Evolutionary conservation across 35 echinoderm and acorn worm species (phyloP).

Genomic region (Apostichopus japonicus): DNA sequence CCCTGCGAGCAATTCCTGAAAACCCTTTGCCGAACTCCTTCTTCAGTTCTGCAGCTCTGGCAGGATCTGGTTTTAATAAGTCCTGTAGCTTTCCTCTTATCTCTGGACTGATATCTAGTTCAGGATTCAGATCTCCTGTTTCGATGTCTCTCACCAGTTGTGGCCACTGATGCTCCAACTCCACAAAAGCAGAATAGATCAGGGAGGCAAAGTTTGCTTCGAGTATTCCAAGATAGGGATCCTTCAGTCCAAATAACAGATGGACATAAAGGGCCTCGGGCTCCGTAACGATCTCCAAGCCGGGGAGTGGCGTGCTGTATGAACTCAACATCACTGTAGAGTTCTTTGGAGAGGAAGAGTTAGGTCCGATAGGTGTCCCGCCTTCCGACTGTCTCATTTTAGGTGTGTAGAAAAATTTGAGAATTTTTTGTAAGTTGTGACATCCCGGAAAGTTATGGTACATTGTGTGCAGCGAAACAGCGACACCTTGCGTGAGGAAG

Average conservation of each 20-base stretch:
- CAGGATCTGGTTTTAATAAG: conserved; percentile 72
- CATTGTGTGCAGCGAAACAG: conserved; percentile 69
- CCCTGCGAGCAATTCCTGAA: conserved; percentile 67
- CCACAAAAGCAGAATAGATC: conserved; percentile 73
- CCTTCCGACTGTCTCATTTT: conserved; percentile 65
- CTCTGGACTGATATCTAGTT: conserved; percentile 61
- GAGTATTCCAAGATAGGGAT: conserved; percentile 70
- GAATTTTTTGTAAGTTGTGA: conserved; percentile 73
- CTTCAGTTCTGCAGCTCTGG: conserved; percentile 74
- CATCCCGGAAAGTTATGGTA: conserved; percentile 60
- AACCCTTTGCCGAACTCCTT: conserved; percentile 82
- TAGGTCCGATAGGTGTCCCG: conserved; percentile 81
- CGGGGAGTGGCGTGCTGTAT: conserved; percentile 83
- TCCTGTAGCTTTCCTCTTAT: conserved; percentile 58
- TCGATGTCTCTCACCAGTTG: conserved; percentile 81
- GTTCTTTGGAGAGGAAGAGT: conserved; percentile 85
- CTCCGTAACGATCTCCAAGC: conserved; percentile 72
- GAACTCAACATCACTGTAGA: conserved; percentile 64
- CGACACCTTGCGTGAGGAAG: conserved; percentile 75
- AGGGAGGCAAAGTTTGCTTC: conserved; percentile 91
- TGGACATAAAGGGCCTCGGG: conserved; percentile 81
- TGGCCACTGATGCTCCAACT: conserved; percentile 72
- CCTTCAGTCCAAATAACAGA: conserved; percentile 79
- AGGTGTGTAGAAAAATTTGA: conserved; percentile 90
- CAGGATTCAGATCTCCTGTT: conserved; percentile 38